Evolutionary conservation across 2,888 invertebrate species (phyloP).

Genomic region (Philereme vetulata): DNA sequence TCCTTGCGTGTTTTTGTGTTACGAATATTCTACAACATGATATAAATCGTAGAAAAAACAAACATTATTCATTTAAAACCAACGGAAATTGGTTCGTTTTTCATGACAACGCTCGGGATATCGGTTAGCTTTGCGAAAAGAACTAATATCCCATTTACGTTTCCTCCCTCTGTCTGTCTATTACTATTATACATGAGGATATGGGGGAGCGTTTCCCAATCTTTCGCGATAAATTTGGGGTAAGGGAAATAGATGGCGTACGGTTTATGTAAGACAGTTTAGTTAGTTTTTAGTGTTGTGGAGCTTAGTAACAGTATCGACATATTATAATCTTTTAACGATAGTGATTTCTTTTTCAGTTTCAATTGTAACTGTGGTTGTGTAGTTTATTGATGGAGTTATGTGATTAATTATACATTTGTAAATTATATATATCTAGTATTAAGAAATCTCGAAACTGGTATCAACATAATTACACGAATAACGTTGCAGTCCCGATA

Average conservation of each 20-base stretch:
- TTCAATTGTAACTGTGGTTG: too few species aligned
- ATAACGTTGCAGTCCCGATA: too few species aligned
- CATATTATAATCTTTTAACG: too few species aligned
- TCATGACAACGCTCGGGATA: constrained; percentile 72
- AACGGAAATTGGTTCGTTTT: constrained; percentile 75
- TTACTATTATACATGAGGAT: constrained; percentile 32
- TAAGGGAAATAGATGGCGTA: constrained; percentile 5
- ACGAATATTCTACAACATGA: background rate
- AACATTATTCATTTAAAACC: constrained; percentile 45
- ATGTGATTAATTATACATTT: too few species aligned
- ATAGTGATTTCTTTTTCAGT: too few species aligned
- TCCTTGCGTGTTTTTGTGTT: too few species aligned
- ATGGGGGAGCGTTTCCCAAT: constrained; percentile 25
- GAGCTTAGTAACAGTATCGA: too few species aligned
- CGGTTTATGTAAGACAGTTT: constrained; percentile 3
- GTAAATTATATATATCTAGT: too few species aligned
- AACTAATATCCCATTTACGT: constrained; percentile 78
- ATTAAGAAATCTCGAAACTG: too few species aligned
- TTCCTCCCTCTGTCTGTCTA: constrained; percentile 58
- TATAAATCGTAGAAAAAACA: background rate
- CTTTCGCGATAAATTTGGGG: constrained; percentile 11
- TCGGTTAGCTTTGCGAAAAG: constrained; percentile 68
- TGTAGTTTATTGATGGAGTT: too few species aligned
- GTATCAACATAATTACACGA: too few species aligned
- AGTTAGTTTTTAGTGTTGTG: background rate